Evolutionary conservation across 2,797 vertebrate genomes (phyloP).

Genomic region (Acridotheres tristis): DNA sequence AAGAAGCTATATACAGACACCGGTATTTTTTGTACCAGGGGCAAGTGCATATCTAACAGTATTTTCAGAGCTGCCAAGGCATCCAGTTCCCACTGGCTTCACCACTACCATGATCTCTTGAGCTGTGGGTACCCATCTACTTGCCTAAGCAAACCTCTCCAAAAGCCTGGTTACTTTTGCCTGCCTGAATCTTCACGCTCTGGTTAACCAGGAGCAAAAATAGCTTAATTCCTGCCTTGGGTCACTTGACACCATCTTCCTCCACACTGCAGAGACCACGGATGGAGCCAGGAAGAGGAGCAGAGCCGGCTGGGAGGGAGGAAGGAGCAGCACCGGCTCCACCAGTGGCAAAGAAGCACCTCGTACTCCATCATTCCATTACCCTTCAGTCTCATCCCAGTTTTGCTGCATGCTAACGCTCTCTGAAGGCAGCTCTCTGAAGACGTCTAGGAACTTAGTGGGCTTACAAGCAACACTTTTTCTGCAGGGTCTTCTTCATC

Average conservation of each 20-base stretch:
- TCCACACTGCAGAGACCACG: neutral
- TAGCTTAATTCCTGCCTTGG: neutral
- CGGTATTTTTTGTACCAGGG: neutral
- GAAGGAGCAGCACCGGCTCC: neutral
- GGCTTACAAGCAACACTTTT: neutral
- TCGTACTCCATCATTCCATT: neutral
- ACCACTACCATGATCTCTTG: neutral
- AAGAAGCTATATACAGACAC: neutral
- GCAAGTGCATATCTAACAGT: neutral
- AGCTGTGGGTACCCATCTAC: neutral
- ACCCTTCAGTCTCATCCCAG: neutral
- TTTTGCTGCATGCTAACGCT: rapidly evolving
- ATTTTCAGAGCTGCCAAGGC: neutral
- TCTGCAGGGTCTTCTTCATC: neutral
- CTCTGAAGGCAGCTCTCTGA: neutral
- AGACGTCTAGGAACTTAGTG: neutral
- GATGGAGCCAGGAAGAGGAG: neutral
- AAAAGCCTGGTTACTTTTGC: neutral
- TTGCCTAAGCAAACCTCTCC: neutral
- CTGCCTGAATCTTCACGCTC: neutral
- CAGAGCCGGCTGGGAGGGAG: rapidly evolving
- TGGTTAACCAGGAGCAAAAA: neutral
- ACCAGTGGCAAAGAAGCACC: neutral
- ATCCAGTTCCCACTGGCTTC: neutral
- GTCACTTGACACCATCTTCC: neutral